Evolutionary conservation across 92 coral and sea anemone genomes (phyloP).

Genomic region (Zoanthus gigantus): DNA sequence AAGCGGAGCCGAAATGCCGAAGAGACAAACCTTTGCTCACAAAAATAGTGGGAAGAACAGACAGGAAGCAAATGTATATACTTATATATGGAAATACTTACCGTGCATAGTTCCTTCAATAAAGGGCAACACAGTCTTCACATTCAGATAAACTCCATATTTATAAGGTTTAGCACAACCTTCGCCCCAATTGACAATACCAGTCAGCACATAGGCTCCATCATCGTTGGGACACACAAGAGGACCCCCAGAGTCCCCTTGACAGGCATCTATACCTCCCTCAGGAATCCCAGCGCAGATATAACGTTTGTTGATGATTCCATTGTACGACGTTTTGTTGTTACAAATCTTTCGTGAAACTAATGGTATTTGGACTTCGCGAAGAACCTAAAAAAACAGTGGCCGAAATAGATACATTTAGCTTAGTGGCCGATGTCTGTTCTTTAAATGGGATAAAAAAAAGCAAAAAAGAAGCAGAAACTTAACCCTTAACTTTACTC

Average conservation of each 20-base stretch:
- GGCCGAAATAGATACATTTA: not conserved
- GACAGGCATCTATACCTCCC: conserved; percentile 81
- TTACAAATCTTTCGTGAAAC: conserved; percentile 85
- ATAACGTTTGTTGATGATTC: conserved; percentile 68
- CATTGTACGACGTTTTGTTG: conserved; percentile 80
- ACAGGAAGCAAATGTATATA: no score
- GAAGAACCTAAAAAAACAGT: conserved; percentile 67
- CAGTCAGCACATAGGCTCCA: conserved; percentile 80
- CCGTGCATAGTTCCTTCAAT: conserved; percentile 74
- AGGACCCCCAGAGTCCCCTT: conserved; percentile 92
- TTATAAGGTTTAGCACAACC: conserved; percentile 92
- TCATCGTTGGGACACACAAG: conserved; percentile 82
- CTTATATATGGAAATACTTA: not conserved
- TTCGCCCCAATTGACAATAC: conserved; percentile 92
- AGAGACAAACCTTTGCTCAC: no score
- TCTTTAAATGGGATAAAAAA: no score
- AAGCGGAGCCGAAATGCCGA: no score
- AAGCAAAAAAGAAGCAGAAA: no score
- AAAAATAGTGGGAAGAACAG: no score
- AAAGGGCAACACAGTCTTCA: conserved; percentile 78
- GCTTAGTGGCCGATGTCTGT: no score
- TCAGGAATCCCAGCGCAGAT: conserved; percentile 87
- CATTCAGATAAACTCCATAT: conserved; percentile 96
- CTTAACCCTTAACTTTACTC: no score
- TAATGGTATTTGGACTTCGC: conserved; percentile 77